A percentile compares a stretch with the other conserved stretches of the same genome.
phyloP scores from a whole-genome alignment of 1,140 invertebrate species.

The Kradibia gibbosae region DNA sequence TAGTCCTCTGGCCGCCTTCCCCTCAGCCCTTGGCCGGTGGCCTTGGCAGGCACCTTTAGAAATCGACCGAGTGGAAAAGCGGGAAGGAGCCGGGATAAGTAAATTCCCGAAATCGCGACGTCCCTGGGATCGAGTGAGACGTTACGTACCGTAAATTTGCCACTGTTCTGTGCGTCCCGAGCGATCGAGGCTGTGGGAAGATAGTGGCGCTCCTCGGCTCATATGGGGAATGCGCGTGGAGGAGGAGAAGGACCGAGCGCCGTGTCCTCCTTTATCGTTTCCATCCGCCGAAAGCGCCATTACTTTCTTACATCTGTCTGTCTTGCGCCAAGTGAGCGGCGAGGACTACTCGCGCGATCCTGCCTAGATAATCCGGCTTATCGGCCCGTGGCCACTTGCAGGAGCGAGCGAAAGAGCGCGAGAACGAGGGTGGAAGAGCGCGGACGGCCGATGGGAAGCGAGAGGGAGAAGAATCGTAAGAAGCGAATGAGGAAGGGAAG shows the following conservation, averaged over 20 bases:
- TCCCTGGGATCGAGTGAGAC: conserved; percentile 56
- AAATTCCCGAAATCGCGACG: background rate
- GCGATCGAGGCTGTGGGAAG: conserved; percentile 65
- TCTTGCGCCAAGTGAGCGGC: conserved; percentile 17
- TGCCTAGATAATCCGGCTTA: conserved; percentile 20
- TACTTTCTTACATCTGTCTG: conserved; percentile 48
- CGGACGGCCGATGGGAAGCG: background rate
- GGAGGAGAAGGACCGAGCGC: conserved; percentile 36
- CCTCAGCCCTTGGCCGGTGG: background rate
- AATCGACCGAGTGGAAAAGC: background rate
- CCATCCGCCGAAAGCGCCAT: conserved; percentile 57
- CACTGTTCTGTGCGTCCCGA: conserved; percentile 53
- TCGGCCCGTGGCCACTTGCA: background rate
- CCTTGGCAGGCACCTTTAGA: background rate
- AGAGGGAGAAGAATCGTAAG: no score
- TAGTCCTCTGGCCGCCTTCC: no score
- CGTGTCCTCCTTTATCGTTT: conserved; percentile 65
- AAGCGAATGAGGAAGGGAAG: background rate
- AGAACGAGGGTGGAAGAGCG: background rate
- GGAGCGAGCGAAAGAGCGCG: background rate
- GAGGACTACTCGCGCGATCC: conserved; percentile 6
- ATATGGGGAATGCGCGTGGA: conserved; percentile 46
- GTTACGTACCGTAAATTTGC: conserved; percentile 66
- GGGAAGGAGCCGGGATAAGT: background rate
- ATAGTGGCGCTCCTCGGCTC: conserved; percentile 50